These are phyloP conservation scores for Laothoe populi DNA, from an alignment of 2,888 invertebrate genomes.

Conservation along the genomic window DNA sequence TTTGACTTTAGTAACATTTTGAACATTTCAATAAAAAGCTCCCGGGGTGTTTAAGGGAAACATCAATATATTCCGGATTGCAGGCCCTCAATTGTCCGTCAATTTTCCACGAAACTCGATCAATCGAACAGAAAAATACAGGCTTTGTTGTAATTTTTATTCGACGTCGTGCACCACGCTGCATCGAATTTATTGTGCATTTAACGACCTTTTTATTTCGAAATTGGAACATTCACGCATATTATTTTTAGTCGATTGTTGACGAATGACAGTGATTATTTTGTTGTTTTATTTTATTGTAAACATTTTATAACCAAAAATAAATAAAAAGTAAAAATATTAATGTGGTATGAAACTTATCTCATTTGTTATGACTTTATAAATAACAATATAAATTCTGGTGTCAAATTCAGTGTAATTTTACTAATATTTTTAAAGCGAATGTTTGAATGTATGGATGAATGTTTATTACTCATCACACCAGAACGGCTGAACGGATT, in stretches of 20 bases:
- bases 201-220: slow-evolving; percentile 12
- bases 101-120: slow-evolving; percentile 10
- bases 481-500: too few species aligned
- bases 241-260: neutral
- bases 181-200: neutral
- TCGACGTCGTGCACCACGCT: neutral
- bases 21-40: neutral
- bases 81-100: neutral
- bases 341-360: too few species aligned
- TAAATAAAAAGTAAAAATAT: too few species aligned
- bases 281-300: slow-evolving; percentile 1
- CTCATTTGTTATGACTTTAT: too few species aligned
- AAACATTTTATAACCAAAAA: too few species aligned
- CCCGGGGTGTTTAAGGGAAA: neutral
- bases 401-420: too few species aligned
- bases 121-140: slow-evolving; percentile 4
- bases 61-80: neutral
- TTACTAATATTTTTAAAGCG: too few species aligned
- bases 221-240: neutral
- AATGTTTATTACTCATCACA: too few species aligned
- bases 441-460: too few species aligned
- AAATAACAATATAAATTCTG: too few species aligned
- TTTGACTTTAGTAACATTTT: neutral
- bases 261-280: slow-evolving; percentile 5
- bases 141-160: neutral